These are phyloP conservation scores for Scaptomyza tumidula DNA, from an alignment of 2,888 invertebrate species.

Conservation along the genomic window DNA sequence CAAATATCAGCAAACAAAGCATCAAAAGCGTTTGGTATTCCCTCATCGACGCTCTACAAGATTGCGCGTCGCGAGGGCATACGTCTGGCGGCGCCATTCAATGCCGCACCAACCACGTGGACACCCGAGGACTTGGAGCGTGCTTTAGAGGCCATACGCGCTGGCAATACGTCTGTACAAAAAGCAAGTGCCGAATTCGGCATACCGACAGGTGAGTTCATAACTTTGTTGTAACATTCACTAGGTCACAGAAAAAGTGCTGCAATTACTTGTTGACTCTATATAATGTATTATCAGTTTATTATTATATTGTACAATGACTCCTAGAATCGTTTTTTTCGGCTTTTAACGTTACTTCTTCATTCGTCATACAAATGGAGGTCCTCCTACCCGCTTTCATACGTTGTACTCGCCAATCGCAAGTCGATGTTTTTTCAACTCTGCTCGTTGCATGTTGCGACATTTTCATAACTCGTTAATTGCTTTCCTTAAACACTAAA, in stretches of 20 bases:
- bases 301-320: background rate
- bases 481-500: background rate
- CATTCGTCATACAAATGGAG: background rate
- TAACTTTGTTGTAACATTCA: background rate
- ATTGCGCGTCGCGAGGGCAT: conserved; percentile 95
- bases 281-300: background rate
- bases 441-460: background rate
- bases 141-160: conserved; percentile 92
- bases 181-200: conserved; percentile 94
- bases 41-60: conserved; percentile 95
- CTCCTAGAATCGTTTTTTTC: too few relatives aligned
- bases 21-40: conserved; percentile 95
- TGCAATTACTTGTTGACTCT: background rate
- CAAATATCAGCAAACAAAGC: conserved; percentile 96
- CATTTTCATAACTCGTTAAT: background rate
- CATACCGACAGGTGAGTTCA: conserved; percentile 90
- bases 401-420: too few relatives aligned
- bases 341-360: background rate
- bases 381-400: background rate
- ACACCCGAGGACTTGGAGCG: conserved; percentile 92
- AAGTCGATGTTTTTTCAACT: background rate
- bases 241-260: background rate
- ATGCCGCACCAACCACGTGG: conserved; percentile 95
- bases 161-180: conserved; percentile 93
- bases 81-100: conserved; percentile 94